Evolutionary conservation across 2,888 invertebrate species (phyloP).

Genomic region (Watsonalla binaria): DNA sequence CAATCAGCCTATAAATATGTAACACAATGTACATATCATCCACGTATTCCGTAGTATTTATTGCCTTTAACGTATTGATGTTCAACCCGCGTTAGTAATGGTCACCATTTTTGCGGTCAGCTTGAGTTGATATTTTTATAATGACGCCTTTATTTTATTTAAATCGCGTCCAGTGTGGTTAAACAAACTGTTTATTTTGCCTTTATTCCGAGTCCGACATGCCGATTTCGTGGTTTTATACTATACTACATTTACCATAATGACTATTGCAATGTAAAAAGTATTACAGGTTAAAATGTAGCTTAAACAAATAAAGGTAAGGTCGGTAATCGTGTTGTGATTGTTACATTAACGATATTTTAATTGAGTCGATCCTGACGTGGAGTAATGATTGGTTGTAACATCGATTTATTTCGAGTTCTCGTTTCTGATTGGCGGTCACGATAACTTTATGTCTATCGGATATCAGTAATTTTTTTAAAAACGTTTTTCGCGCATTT

Average conservation of each 20-base stretch:
- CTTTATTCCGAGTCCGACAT: constrained; percentile 75
- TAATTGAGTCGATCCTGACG: constrained; percentile 78
- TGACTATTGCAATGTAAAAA: constrained; percentile 68
- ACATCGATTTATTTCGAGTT: constrained; percentile 78
- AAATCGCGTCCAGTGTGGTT: constrained; percentile 50
- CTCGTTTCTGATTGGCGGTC: constrained; percentile 76
- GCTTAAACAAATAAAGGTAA: constrained; percentile 37
- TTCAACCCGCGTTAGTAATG: background rate
- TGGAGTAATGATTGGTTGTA: constrained; percentile 78
- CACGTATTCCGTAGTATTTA: too few species aligned
- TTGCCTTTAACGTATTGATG: background rate
- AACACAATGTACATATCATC: too few species aligned
- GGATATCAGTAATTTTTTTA: constrained; percentile 73
- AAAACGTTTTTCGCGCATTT: constrained; percentile 56
- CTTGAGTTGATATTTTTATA: constrained; percentile 51
- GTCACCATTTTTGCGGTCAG: constrained; percentile 13
- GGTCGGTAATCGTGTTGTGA: constrained; percentile 50
- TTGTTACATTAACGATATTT: constrained; percentile 73
- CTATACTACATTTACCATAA: constrained; percentile 73
- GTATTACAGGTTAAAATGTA: constrained; percentile 31
- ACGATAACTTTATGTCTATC: constrained; percentile 74
- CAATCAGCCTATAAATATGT: too few species aligned
- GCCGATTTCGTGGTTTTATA: constrained; percentile 76
- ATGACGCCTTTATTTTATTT: constrained; percentile 54
- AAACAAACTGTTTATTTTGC: constrained; percentile 72